Base-by-base conservation (phyloP, 1,140 invertebrate species). In the Oedothorax gibbosus region DNA sequence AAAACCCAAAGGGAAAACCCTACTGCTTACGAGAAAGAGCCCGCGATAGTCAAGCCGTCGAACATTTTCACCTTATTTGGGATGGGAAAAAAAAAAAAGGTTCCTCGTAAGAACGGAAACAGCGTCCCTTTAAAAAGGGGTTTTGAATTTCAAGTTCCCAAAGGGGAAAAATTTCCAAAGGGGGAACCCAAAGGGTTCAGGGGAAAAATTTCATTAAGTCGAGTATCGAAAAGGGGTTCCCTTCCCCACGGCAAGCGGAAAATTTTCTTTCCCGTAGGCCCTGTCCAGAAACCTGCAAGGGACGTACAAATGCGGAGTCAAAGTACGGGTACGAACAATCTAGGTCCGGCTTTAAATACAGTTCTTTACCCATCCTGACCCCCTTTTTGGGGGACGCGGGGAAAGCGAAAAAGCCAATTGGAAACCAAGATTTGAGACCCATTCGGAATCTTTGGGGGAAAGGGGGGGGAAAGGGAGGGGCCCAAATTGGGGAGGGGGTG, bases 211-310 rank as follows among this genome's bases (percentile, higher is more conserved):
- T n/a, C n/a, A 76, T 11, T 7, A 75, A 3, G 35, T 75, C 8
- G 15, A 76, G 14, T 5, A 76, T 15, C 15, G 57, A 5, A 76
- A 62, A 57, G n/a, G n/a, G 15, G 11, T 12, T 57, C 53, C n/a
- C n/a, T n/a, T 15, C 21, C n/a, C 0, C 60, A 80, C 20, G 60
- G 21, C n/a, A 68, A 80, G n/a, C 77, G 7, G n/a, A n/a, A n/a
- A 21, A 53, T 53, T 12, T 18, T 8, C 18, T 68, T 7, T 50
- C n/a, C n/a, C n/a, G 35, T 35, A 80, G 11, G 64, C 18, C n/a
- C 2, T 80, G 60, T 66, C 68, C 8, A 35, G n/a, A 80, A 11
- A 20, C 18, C 18, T 80, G 50, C 77, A 66, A 80, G 66, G 14
- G 64, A 12, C 35, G 5, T 12, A 10, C 2, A 66, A 57, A 18